Evolutionary conservation across 2,888 invertebrate genomes (phyloP).

Genomic region (Tigriopus californicus): DNA sequence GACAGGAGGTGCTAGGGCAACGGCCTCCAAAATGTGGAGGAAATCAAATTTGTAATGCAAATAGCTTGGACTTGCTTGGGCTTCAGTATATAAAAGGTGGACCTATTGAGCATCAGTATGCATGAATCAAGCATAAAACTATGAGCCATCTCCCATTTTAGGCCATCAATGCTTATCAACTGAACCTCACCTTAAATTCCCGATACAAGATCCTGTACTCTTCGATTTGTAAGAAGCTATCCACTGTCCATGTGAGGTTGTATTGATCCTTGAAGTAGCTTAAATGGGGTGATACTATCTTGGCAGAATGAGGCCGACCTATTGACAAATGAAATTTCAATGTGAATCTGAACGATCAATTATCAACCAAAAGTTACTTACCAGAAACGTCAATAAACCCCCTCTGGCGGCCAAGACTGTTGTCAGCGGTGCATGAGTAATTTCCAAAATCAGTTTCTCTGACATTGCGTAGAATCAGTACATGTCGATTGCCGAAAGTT

Average conservation of each 20-base stretch:
- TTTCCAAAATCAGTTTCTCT: conserved; percentile 46
- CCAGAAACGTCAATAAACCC: conserved; percentile 45
- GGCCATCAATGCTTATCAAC: too few species aligned
- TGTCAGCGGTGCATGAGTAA: conserved; percentile 48
- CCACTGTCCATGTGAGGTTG: conserved; percentile 46
- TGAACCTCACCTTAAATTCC: conserved; percentile 23
- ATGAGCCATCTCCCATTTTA: too few species aligned
- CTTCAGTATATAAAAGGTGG: too few species aligned
- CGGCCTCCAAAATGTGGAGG: too few species aligned
- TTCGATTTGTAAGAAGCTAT: conserved; percentile 43
- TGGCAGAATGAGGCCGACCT: conserved; percentile 10
- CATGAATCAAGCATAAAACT: too few species aligned
- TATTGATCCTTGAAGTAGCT: conserved; percentile 40
- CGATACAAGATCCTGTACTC: conserved; percentile 45
- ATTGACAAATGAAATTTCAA: too few species aligned
- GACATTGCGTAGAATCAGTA: conserved; percentile 45
- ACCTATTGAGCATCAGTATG: too few species aligned
- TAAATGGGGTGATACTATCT: neutral
- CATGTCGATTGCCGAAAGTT: conserved; percentile 43
- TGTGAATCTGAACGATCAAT: neutral
- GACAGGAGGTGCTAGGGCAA: too few species aligned
- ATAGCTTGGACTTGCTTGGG: too few species aligned
- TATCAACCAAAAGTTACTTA: conserved; percentile 21
- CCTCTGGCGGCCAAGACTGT: conserved; percentile 43
- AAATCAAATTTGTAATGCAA: too few species aligned